These are phyloP conservation scores for Drosophila gunungcola DNA, from an alignment of 1,140 invertebrate species.

Conservation along the genomic window DNA sequence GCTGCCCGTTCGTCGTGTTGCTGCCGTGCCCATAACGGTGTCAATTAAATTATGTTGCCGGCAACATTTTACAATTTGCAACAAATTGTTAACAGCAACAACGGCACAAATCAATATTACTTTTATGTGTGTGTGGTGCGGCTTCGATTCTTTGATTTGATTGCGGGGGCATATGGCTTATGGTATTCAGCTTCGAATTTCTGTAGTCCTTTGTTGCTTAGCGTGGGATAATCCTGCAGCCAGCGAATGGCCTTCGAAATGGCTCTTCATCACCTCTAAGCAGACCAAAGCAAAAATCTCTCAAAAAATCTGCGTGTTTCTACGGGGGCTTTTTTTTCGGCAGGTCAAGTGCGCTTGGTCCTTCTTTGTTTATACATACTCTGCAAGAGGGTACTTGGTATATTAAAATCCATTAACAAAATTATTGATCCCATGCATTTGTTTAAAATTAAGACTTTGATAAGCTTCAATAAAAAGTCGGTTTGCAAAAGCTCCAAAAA, in stretches of 20 bases:
- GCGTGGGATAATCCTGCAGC: conserved; percentile 66
- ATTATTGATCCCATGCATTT: too few relatives aligned
- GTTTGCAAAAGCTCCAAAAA: too few relatives aligned
- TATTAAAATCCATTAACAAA: too few relatives aligned
- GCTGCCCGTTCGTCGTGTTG: conserved; percentile 9
- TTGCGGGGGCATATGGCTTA: conserved; percentile 3
- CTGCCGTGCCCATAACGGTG: conserved; percentile 76
- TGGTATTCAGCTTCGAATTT: not conserved
- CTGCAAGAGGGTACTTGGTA: not conserved
- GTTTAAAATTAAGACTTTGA: too few relatives aligned
- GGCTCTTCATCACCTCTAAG: conserved; percentile 47
- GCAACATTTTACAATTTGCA: conserved; percentile 82
- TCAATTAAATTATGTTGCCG: conserved; percentile 82
- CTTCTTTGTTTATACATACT: conserved; percentile 6
- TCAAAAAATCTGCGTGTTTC: conserved; percentile 5
- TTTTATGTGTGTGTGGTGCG: not conserved
- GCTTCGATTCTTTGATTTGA: conserved; percentile 18
- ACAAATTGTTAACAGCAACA: conserved; percentile 77
- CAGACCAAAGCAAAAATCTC: conserved; percentile 11
- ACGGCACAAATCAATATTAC: conserved; percentile 65
- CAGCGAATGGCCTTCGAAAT: conserved; percentile 52
- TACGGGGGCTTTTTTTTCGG: conserved; percentile 33
- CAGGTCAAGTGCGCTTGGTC: conserved; percentile 67
- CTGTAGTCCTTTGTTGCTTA: conserved; percentile 50
- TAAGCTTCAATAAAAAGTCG: not conserved